Evolutionary conservation across 2,113 vertebrate species (phyloP).

Genomic region (Pogona vitticeps): DNA sequence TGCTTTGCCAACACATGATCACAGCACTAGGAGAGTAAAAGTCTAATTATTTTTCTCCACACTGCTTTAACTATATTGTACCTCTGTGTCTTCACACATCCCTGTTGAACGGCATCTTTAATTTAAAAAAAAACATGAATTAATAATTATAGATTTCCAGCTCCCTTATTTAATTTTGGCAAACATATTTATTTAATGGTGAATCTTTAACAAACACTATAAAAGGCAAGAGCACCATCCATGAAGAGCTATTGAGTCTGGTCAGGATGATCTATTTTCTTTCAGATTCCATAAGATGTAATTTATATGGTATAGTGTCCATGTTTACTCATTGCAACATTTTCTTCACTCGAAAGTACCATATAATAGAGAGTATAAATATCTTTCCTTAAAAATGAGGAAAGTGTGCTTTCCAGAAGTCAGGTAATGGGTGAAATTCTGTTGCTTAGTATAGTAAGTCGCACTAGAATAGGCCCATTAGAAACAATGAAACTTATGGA

Average conservation of each 20-base stretch:
- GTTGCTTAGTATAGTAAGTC: too few species aligned
- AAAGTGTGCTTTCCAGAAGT: not conserved
- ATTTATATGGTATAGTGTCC: not conserved
- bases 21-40: not conserved
- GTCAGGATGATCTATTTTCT: not conserved
- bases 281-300: not conserved
- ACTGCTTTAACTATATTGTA: not conserved
- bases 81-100: not conserved
- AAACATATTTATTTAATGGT: not conserved
- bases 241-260: not conserved
- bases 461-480: too few species aligned
- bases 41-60: not conserved
- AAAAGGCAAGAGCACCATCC: not conserved
- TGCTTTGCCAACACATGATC: too few species aligned
- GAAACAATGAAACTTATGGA: too few species aligned
- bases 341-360: not conserved
- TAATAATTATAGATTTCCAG: not conserved
- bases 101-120: not conserved
- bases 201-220: not conserved
- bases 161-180: not conserved
- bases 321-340: not conserved
- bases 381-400: not conserved
- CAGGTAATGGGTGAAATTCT: not conserved
- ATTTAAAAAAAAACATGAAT: not conserved
- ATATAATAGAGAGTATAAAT: slow-evolving; percentile 2